Percentiles rank a stretch among this genome's conserved stretches.
Evolutionary conservation across 2,113 vertebrate species (phyloP).

Genomic region (Reinhardtius hippoglossoides): DNA sequence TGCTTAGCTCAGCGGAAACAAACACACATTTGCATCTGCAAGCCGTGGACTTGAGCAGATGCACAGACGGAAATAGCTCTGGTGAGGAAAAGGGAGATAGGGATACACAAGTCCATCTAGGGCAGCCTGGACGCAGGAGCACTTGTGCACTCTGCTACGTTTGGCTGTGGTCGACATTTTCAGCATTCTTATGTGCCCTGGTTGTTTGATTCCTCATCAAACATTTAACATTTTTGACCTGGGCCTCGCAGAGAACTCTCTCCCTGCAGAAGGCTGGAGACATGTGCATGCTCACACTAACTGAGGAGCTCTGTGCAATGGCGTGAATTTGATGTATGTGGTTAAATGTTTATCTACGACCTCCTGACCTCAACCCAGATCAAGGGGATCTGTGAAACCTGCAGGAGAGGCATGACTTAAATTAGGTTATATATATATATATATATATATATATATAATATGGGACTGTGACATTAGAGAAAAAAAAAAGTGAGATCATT

Average conservation of each 20-base stretch:
- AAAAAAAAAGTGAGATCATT: no score
- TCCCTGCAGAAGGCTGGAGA: not conserved
- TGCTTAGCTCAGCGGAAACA: constrained; percentile 26
- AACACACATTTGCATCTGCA: constrained; percentile 35
- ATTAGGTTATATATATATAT: not conserved
- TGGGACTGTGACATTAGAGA: no score
- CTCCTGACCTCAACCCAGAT: constrained; percentile 30
- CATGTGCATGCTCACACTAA: not conserved
- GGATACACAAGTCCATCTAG: constrained; percentile 42
- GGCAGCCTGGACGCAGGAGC: constrained; percentile 17
- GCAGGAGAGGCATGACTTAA: not conserved
- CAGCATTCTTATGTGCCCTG: constrained; percentile 35
- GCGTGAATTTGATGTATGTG: constrained; percentile 23
- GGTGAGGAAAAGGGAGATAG: constrained; percentile 20
- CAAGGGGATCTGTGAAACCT: constrained; percentile 38
- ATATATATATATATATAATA: no score
- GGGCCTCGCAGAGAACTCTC: constrained; percentile 8
- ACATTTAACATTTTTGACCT: constrained; percentile 58
- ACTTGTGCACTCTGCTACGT: constrained; percentile 42
- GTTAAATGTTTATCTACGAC: constrained; percentile 29
- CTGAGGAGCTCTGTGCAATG: constrained; percentile 1
- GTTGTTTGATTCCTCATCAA: constrained; percentile 47
- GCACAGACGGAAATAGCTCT: constrained; percentile 54
- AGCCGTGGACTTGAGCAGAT: constrained; percentile 39
- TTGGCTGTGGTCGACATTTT: constrained; percentile 32